Evolutionary conservation across 2,797 vertebrate genomes (phyloP).

Genomic region (Thamnophis elegans): DNA sequence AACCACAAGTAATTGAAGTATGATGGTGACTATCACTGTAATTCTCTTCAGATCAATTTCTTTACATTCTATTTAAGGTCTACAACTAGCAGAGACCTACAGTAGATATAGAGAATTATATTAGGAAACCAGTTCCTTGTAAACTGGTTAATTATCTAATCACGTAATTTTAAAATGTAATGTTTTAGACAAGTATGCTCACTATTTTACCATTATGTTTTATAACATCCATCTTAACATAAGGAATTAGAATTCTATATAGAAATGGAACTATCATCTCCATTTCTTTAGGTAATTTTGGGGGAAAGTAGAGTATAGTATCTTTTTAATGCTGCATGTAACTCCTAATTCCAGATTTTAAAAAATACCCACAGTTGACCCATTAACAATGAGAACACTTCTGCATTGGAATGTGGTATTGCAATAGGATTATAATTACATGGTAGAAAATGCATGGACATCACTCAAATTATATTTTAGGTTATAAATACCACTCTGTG

Average conservation of each 20-base stretch:
- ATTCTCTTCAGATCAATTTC: not conserved
- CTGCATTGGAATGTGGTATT: not conserved
- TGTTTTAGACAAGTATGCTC: not conserved
- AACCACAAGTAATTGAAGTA: not conserved
- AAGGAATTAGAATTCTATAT: not conserved
- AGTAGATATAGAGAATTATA: not conserved
- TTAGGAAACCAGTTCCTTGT: not conserved
- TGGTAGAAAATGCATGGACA: not conserved
- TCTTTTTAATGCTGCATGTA: not conserved
- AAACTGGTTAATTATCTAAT: not conserved
- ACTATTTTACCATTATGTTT: not conserved
- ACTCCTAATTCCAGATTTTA: not conserved
- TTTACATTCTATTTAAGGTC: not conserved
- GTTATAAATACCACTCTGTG: not conserved
- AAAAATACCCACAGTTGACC: not conserved
- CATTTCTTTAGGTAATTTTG: not conserved
- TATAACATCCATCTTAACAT: not conserved
- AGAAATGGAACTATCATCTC: not conserved
- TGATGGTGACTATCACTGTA: not conserved
- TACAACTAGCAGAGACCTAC: not conserved
- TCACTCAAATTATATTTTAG: not conserved
- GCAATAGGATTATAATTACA: not conserved
- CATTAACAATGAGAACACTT: not conserved
- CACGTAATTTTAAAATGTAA: not conserved
- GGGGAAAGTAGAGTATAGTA: not conserved